A percentile compares a stretch with the other conserved stretches of the same genome.
These are phyloP conservation scores for Agrochola circellaris DNA, from an alignment of 2,888 invertebrate genomes.

Conservation along the genomic window DNA sequence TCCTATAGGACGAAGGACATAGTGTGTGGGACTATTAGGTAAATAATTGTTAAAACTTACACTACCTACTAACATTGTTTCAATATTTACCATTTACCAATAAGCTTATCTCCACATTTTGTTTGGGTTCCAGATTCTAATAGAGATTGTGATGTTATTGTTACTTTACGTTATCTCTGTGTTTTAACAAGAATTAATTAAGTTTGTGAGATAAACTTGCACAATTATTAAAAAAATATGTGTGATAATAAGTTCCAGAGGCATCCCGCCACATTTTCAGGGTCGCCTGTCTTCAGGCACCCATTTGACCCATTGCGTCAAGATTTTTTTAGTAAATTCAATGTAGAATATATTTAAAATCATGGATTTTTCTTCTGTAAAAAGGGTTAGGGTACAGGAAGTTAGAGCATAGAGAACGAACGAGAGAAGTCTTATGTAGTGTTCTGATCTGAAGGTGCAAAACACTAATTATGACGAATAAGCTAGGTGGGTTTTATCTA, in stretches of 20 bases:
- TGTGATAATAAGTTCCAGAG: not conserved
- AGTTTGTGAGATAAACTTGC: not conserved
- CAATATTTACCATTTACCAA: conserved; percentile 19
- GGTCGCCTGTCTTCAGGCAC: not conserved
- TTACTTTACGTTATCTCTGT: conserved; percentile 10
- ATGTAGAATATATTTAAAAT: not conserved
- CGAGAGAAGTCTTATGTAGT: not conserved
- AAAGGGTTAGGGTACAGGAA: not conserved
- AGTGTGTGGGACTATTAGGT: not conserved
- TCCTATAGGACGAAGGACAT: not conserved
- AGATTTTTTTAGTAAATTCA: too few relatives aligned
- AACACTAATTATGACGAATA: not conserved
- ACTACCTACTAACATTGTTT: conserved; percentile 15
- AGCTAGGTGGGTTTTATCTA: not conserved
- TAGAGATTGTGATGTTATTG: not conserved
- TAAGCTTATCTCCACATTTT: not conserved
- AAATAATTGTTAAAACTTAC: not conserved
- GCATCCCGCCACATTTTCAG: not conserved
- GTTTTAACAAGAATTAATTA: conserved; percentile 1
- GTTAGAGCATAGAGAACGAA: not conserved
- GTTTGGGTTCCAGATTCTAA: conserved; percentile 2
- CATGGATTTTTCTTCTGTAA: not conserved
- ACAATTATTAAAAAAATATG: not conserved
- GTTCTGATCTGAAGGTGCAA: not conserved
- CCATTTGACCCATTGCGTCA: too few relatives aligned